Percentiles rank a stretch among this genome's conserved stretches.
Conservation (phyloP, 2,888 invertebrate genomes). For the Caenorhabditis auriculariae region DNA sequence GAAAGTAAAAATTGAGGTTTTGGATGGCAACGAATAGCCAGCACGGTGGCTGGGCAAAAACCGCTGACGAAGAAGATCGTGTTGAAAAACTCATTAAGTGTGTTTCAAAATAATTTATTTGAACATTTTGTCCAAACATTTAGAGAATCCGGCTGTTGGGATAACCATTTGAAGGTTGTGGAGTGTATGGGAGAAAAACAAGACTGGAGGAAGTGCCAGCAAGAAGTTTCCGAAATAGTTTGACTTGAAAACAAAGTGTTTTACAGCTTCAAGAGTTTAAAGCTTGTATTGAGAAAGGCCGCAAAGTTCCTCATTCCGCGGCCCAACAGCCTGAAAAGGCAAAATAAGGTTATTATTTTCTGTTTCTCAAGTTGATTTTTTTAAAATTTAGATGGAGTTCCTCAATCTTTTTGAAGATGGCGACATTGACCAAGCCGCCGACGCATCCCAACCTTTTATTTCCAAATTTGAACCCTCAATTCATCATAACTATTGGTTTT, state of each 20-base stretch:
- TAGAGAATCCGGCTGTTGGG: slow-evolving; percentile 54
- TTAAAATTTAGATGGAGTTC: slow-evolving; percentile 26
- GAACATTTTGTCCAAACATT: too few relatives aligned
- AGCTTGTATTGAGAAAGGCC: slow-evolving; percentile 9
- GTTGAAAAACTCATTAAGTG: slow-evolving; percentile 49
- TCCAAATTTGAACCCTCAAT: slow-evolving; percentile 10
- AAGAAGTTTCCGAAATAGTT: slow-evolving; percentile 17
- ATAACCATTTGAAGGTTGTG: slow-evolving; percentile 47
- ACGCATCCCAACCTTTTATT: slow-evolving; percentile 3
- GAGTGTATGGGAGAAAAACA: slow-evolving; percentile 55
- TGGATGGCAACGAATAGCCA: too few relatives aligned
- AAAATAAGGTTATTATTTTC: too few relatives aligned
- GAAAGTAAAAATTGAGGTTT: too few relatives aligned
- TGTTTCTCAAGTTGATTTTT: too few relatives aligned
- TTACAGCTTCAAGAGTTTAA: slow-evolving; percentile 19
- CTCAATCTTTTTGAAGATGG: slow-evolving; percentile 13
- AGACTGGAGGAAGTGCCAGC: slow-evolving; percentile 58
- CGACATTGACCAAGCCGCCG: slow-evolving; percentile 9
- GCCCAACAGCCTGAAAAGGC: slow-evolving; percentile 6
- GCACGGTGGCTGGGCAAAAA: slow-evolving; percentile 43
- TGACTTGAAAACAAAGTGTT: neutral
- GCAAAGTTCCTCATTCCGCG: too few relatives aligned
- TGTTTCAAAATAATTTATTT: too few relatives aligned
- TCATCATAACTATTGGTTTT: slow-evolving; percentile 23
- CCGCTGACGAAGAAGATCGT: slow-evolving; percentile 48